Evolutionary conservation across 2,113 vertebrate genomes (phyloP).

Genomic region (Pterocles gutturalis): DNA sequence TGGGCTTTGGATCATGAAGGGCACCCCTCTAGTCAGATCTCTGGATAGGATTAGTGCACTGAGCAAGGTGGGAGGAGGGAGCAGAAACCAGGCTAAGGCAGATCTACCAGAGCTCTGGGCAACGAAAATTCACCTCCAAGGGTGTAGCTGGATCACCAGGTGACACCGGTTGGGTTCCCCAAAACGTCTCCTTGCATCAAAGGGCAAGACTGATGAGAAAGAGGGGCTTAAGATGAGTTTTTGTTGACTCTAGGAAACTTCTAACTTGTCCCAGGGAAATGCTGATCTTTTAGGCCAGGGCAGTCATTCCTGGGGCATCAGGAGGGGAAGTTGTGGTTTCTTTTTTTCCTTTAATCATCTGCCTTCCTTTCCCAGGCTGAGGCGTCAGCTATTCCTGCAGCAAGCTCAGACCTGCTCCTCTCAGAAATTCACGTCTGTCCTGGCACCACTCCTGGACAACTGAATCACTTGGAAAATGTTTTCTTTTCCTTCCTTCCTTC

Average conservation of each 20-base stretch:
- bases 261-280: neutral
- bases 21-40: neutral
- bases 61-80: neutral
- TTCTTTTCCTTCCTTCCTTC: neutral
- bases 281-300: neutral
- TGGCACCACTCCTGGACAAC: neutral
- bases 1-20: constrained; percentile 42
- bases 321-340: neutral
- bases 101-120: neutral
- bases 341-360: neutral
- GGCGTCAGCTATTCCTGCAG: neutral
- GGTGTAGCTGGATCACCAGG: neutral
- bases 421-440: neutral
- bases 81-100: neutral
- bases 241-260: neutral
- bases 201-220: neutral
- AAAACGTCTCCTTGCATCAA: neutral
- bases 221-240: neutral
- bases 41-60: neutral
- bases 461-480: neutral
- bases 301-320: neutral
- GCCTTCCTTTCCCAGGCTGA: neutral
- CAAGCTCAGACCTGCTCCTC: neutral
- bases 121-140: neutral
- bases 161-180: rapidly evolving